Conservation (phyloP, 2,888 invertebrate genomes). For the Agrochola lychnidis region DNA sequence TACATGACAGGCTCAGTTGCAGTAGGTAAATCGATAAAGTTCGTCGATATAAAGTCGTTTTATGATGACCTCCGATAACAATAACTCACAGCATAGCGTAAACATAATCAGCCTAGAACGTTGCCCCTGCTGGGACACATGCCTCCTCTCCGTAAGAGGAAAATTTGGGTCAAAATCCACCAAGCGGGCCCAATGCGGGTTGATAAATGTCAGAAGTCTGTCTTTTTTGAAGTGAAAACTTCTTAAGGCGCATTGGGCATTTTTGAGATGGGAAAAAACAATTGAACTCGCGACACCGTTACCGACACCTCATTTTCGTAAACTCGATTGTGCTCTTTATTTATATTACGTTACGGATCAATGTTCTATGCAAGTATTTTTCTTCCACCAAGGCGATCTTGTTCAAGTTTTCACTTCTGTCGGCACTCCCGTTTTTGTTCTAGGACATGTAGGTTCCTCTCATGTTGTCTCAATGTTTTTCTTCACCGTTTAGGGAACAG, state of each 20-base stretch:
- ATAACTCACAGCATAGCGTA: background rate
- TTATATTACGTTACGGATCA: too few relatives aligned
- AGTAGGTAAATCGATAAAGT: conserved; percentile 32
- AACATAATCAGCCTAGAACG: background rate
- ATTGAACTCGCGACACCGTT: too few relatives aligned
- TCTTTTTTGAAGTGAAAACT: background rate
- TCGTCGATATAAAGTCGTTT: conserved; percentile 1
- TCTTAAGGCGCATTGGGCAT: too few relatives aligned
- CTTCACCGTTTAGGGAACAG: too few relatives aligned
- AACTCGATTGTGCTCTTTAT: too few relatives aligned
- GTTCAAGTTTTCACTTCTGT: too few relatives aligned
- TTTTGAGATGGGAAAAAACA: too few relatives aligned
- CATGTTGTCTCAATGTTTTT: background rate
- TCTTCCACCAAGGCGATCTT: too few relatives aligned
- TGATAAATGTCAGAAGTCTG: background rate
- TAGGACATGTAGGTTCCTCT: background rate
- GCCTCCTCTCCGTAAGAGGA: background rate
- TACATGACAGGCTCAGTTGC: conserved; percentile 14
- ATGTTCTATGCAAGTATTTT: too few relatives aligned
- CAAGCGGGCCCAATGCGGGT: background rate
- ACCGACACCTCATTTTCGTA: too few relatives aligned
- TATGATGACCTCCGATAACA: background rate
- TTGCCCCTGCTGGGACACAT: background rate
- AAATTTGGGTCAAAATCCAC: too few relatives aligned
- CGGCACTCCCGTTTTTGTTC: background rate